Evolutionary conservation across 2,797 vertebrate genomes (phyloP), one percentile per base, ranked within the genome.

Genomic region (Knipowitschia caucasica): DNA sequence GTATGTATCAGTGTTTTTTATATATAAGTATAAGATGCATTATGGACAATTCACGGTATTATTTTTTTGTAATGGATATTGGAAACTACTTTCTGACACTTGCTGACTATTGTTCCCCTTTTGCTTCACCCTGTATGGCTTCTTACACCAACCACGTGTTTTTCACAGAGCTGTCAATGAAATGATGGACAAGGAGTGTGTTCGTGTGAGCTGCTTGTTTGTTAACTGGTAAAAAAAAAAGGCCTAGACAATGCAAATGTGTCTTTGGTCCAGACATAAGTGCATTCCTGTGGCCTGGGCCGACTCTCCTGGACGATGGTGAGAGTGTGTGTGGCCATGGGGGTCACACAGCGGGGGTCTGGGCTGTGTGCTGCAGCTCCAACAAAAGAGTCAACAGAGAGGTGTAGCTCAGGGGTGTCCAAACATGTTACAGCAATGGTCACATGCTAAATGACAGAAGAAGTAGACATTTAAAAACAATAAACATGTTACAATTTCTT

Each of bases 291-390:
- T 60, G 67, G 78, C 24, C 38, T 58, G 27, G 55, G 54, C 10
- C 46, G 47, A 27, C 71, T 78, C 75, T 80, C 85, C 85, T 31
- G 67, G 77, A 85, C 21, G 69, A 91, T 21, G 62, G 78, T 62
- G 71, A 85, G 88, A 79, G 81, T 86, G 87, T 86, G 85, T 86
- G 80, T 78, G 88, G 81, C 74, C 84, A 59, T 50, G 67, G 82
- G 82, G 73, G 69, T 76, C 69, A 5, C 65, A 75, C 86, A 0
- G 34, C 77, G 58, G 88, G 89, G 67, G 81, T 71, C 67, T 30
- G 3, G 56, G 73, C 75, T 67, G 81, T 84, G 80, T 54, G 57
- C 24, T 55, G 50, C 62, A 38, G 14, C 35, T 15, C 24, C 64
- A 34, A 81, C 81, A 85, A 80, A 64, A 55, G 72, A 71, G 18